Evolutionary conservation across 2,888 invertebrate species (phyloP).

Genomic region (Acleris cristana): DNA sequence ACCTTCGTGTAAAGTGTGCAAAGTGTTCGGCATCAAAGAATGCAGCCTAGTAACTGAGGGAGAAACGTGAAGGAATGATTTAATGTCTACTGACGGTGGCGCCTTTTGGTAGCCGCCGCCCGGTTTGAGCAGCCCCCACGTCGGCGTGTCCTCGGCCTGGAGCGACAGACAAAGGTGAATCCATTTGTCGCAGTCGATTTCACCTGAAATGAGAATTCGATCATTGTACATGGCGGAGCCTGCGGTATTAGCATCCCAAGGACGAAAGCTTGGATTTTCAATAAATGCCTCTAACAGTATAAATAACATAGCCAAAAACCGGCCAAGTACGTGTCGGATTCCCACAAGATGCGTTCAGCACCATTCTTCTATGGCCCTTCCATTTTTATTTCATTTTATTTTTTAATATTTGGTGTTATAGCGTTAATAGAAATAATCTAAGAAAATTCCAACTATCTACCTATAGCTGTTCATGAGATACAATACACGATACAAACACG

Average conservation of each 20-base stretch:
- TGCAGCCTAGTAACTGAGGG: constrained; percentile 74
- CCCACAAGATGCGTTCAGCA: too few species aligned
- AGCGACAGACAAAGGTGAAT: constrained; percentile 83
- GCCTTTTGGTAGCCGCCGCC: constrained; percentile 90
- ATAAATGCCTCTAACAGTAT: too few species aligned
- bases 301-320: too few species aligned
- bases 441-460: too few species aligned
- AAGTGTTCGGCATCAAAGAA: constrained; percentile 53
- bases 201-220: constrained; percentile 67
- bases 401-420: too few species aligned
- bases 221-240: neutral
- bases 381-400: too few species aligned
- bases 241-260: neutral
- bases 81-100: constrained; percentile 72
- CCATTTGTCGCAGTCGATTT: constrained; percentile 85
- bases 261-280: neutral
- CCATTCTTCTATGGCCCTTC: too few species aligned
- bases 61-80: constrained; percentile 49
- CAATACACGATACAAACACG: too few species aligned
- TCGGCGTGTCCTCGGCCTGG: constrained; percentile 84
- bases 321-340: too few species aligned
- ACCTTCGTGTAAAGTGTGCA: constrained; percentile 28
- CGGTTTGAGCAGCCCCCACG: constrained; percentile 89
- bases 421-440: too few species aligned
- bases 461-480: too few species aligned